Evolutionary conservation across 2,113 vertebrate species (phyloP), one percentile per base, ranked within the genome.

Genomic region (Rhinolophus sinicus): DNA sequence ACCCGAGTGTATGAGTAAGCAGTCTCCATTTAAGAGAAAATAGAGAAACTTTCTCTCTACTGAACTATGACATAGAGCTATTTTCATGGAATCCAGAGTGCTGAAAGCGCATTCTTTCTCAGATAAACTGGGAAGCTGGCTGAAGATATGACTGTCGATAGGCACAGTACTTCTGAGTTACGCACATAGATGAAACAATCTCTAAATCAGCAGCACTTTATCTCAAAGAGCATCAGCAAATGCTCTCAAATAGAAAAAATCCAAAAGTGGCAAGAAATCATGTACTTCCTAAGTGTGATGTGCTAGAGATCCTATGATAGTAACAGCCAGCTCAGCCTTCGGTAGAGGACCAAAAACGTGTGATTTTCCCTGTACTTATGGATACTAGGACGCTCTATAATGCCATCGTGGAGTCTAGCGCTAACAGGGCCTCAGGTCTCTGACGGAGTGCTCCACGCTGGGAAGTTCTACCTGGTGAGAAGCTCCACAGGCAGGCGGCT

Each of bases 11-110:
- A 80, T 58, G 47, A 86, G 28, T 22, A 84, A 72, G 56, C 13
- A 22, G n/a, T 60, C 24, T 84, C 60, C 65, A 90, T 35, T 91
- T 92, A 10, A n/a, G 18, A 96, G 76, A 91, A 93, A 95, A 85
- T 40, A 76, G 56, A 76, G 44, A 62, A 52, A 86, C 26, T n/a
- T 65, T 21, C 30, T 64, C 15, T 58, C 54, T 67, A 38, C 2
- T 81, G 38, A 73, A 33, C 77, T 78, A 40, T 33, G 24, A 82
- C 38, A 83, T n/a, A 24, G 38, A 33, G 33, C n/a, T 56, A 33
- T 80, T 95, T 81, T 62, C n/a, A 82, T 4, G 24, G 77, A 81
- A 35, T 35, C 50, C 35, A 40, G 24, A 76, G 52, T 58, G 62
- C 60, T 26, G 64, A 28, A 58, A n/a, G 47, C 82, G 85, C 10